Evolutionary conservation across 2,797 vertebrate genomes (phyloP).

Genomic region (Micropoecilia bifurca): DNA sequence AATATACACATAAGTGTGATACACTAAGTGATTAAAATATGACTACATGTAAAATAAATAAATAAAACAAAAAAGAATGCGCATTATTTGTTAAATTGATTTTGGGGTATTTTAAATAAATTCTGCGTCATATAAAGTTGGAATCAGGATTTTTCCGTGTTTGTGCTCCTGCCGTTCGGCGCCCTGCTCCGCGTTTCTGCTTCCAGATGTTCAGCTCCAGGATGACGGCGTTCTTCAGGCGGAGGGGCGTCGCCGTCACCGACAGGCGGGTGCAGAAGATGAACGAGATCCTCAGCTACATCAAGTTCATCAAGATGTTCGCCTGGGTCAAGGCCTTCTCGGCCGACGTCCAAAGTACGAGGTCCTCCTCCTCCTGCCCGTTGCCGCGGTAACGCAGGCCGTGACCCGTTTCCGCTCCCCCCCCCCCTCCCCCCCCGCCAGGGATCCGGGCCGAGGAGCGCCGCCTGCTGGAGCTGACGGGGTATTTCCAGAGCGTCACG

Average conservation of each 20-base stretch:
- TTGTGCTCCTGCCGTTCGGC: too few relatives aligned
- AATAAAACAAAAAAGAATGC: too few relatives aligned
- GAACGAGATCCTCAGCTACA: conserved; percentile 94
- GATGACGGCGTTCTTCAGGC: conserved; percentile 91
- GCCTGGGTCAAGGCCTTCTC: conserved; percentile 96
- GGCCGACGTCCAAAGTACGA: conserved; percentile 88
- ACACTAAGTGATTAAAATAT: too few relatives aligned
- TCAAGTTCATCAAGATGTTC: conserved; percentile 97
- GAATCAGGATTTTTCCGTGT: too few relatives aligned
- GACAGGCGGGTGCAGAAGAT: conserved; percentile 95
- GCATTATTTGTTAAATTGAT: too few relatives aligned
- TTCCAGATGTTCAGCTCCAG: conserved; percentile 92
- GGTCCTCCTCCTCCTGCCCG: conserved; percentile 1
- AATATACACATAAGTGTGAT: too few relatives aligned
- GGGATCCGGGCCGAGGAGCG: conserved; percentile 90
- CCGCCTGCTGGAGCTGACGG: conserved; percentile 85
- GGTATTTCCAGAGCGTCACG: conserved; percentile 94
- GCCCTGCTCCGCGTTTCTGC: not conserved
- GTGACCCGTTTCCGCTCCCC: not conserved
- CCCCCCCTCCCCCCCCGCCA: too few relatives aligned
- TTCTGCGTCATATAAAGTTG: too few relatives aligned
- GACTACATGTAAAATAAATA: too few relatives aligned
- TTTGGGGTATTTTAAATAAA: too few relatives aligned
- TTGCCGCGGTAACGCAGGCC: not conserved
- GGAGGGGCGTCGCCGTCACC: conserved; percentile 87